Conservation (phyloP, 2,888 invertebrate species). For the Alviniconcha strummeri region DNA sequence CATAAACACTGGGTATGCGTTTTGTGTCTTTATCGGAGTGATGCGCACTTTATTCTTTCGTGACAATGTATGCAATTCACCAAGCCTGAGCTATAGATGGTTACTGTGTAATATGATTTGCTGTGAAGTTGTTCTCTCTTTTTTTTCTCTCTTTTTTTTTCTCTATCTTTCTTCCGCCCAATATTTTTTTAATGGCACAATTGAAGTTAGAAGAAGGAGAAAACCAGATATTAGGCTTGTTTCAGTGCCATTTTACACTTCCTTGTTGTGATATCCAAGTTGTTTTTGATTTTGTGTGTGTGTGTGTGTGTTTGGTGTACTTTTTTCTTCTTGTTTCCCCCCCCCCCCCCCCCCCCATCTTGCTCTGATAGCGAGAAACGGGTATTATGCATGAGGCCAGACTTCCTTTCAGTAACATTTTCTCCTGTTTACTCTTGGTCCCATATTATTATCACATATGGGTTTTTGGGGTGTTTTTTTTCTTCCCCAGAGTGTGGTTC, state of each 20-base stretch:
- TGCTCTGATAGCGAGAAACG: too few species aligned
- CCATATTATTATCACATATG: too few species aligned
- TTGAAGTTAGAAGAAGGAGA: too few species aligned
- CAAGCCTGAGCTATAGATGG: background rate
- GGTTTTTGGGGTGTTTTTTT: too few species aligned
- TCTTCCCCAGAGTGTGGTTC: background rate
- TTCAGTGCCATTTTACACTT: too few species aligned
- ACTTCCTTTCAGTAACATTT: too few species aligned
- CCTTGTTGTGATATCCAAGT: too few species aligned
- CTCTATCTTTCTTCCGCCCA: background rate
- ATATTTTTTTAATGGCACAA: background rate
- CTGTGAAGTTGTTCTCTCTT: conserved; percentile 22
- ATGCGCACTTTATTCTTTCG: conserved; percentile 20
- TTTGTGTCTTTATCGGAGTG: conserved; percentile 12
- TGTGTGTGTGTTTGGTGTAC: background rate
- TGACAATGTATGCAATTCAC: conserved; percentile 17
- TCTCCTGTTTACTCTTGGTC: too few species aligned
- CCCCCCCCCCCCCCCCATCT: background rate
- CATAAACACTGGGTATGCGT: conserved; percentile 57
- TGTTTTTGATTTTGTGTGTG: background rate
- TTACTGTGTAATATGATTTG: conserved; percentile 28
- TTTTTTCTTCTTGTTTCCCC: background rate
- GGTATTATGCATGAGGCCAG: too few species aligned
- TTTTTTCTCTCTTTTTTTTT: background rate
- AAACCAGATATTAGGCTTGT: too few species aligned